Evolutionary conservation across 2,888 invertebrate genomes (phyloP).

Genomic region (Nasonovia ribisnigri): DNA sequence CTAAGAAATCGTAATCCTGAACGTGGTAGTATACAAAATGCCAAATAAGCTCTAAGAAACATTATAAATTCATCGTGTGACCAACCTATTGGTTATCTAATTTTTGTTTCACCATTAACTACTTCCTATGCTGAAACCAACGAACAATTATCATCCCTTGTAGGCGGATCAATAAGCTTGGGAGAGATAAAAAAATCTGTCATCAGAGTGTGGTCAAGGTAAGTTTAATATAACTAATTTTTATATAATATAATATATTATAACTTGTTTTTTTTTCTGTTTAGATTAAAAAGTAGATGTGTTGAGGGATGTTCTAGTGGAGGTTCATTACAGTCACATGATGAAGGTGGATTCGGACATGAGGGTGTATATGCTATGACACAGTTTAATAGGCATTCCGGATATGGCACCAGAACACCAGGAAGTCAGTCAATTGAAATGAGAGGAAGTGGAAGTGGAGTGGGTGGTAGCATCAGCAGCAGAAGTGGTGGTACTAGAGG

Average conservation of each 20-base stretch:
- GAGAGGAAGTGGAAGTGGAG: conserved; percentile 73
- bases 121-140: conserved; percentile 98
- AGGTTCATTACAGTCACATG: conserved; percentile 74
- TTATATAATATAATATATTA: neutral
- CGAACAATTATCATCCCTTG: conserved; percentile 81
- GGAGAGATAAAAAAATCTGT: conserved; percentile 80
- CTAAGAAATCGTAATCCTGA: conserved; percentile 97
- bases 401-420: conserved; percentile 69
- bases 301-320: conserved; percentile 96
- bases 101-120: conserved; percentile 98
- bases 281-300: conserved; percentile 86
- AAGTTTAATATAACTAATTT: conserved; percentile 67
- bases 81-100: conserved; percentile 98
- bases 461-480: conserved; percentile 72
- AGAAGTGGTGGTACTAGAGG: conserved; percentile 76
- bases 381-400: conserved; percentile 73
- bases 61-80: conserved; percentile 99
- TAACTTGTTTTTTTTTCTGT: conserved; percentile 49
- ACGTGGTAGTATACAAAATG: conserved; percentile 98
- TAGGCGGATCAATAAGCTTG: conserved; percentile 88
- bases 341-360: conserved; percentile 77
- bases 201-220: conserved; percentile 84
- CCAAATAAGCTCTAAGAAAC: conserved; percentile 96
- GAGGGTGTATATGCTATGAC: conserved; percentile 79
- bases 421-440: conserved; percentile 76